A percentile compares a stretch with the other conserved stretches of the same genome.
phyloP scores from a whole-genome alignment of 2,113 vertebrate species.

The Boulengeromyrus knoepffleri region DNA sequence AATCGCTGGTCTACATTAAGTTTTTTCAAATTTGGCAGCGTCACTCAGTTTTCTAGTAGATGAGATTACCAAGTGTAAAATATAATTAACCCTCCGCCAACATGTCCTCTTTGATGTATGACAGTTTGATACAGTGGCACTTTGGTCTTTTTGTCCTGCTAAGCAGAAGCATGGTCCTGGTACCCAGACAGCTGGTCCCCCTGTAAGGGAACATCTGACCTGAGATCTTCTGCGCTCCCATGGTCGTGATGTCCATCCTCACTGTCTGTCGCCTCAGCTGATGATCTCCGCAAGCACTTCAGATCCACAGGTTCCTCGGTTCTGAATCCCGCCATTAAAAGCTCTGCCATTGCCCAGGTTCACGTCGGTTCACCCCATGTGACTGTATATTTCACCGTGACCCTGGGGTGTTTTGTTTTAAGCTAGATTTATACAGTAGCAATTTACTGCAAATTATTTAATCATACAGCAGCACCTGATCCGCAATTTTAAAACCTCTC shows the following conservation, averaged over 20 bases:
- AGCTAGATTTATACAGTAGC: background rate
- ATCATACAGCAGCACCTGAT: background rate
- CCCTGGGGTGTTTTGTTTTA: background rate
- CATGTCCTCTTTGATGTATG: background rate
- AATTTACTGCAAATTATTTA: background rate
- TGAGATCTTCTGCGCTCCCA: background rate
- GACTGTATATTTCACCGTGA: background rate
- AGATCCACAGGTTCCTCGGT: background rate
- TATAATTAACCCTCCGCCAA: background rate
- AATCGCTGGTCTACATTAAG: no score
- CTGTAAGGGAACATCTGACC: background rate
- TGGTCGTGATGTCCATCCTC: background rate
- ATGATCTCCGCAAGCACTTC: background rate
- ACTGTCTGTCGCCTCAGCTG: background rate
- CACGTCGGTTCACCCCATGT: background rate
- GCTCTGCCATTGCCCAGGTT: background rate
- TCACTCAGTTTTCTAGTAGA: background rate
- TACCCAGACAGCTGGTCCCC: background rate
- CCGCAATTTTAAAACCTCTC: background rate
- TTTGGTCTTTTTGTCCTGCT: background rate
- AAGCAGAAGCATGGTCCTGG: background rate
- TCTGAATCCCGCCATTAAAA: background rate
- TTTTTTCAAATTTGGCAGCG: background rate
- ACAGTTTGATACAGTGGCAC: background rate
- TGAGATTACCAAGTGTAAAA: background rate